Evolutionary conservation across 2,888 invertebrate species (phyloP), one percentile per base, ranked within the genome.

Genomic region (Xestia ashworthii): DNA sequence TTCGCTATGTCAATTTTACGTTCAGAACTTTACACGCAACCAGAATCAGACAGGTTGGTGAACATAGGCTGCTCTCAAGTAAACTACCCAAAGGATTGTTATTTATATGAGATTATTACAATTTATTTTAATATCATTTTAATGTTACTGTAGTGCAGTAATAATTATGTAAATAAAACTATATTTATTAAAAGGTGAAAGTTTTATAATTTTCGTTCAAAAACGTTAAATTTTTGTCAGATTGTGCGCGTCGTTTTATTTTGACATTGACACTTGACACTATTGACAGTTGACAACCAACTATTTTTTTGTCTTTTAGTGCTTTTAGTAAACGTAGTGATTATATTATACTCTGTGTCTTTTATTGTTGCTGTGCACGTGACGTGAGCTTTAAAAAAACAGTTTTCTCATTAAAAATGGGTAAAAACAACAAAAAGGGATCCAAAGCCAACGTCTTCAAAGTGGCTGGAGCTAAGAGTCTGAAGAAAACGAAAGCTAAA

Each of bases 381-480:
- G 80, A 84, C 84, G 73, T 79, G 80, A 22, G 77, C 6, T 38
- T 48, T 9, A 12, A 5, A 41, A 53, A 22, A 11, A 0, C 0
- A 16, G 8, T n/a, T 48, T 58, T 9, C 11, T 60, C 3, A 53
- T 22, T 25, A 72, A 90, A 79, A 66, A 96, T 96, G 96, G 96
- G 94, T 22, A 96, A 95, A 92, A 95, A 95, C 68, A 95, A 95
- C 80, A 95, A 94, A 80, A 95, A 95, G 82, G 94, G 95, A 22
- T 80, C 90, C 9, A 96, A 95, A 83, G 93, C 92, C 3, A 96
- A 96, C 83, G 95, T 96, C 25, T 96, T 96, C 74, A 96, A 96
- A 92, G 95, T 96, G 46, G 96, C 95, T 44, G 96, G 96, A 77
- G 96, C 96, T 25, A 96, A 96, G 89, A 96, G 96, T 84, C 91